Evolutionary conservation across 2,888 invertebrate genomes (phyloP).

Genomic region (Drosophila percnosoma): DNA sequence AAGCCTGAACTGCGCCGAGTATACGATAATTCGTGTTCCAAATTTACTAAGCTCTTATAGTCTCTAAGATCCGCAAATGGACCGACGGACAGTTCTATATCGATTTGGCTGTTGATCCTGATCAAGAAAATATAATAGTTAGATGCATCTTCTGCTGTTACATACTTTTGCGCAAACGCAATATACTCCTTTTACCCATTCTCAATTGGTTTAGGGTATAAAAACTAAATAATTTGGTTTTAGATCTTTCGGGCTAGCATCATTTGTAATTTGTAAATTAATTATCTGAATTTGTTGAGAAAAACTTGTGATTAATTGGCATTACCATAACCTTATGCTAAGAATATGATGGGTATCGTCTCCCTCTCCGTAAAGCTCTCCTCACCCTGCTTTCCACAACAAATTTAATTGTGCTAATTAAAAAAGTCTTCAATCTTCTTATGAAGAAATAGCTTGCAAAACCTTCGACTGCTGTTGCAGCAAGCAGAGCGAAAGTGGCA

Average conservation of each 20-base stretch:
- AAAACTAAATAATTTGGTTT: background rate
- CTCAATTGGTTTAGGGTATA: background rate
- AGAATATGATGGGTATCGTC: background rate
- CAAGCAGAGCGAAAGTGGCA: constrained; percentile 2
- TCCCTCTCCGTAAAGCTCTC: background rate
- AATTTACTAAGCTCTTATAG: background rate
- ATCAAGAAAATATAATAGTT: background rate
- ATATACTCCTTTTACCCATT: too few relatives aligned
- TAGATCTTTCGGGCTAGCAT: too few relatives aligned
- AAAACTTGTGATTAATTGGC: background rate
- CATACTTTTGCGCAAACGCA: background rate
- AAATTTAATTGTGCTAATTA: constrained; percentile 4
- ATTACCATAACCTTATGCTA: background rate
- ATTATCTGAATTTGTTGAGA: background rate
- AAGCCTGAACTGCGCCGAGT: background rate
- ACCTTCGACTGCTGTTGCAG: constrained; percentile 1
- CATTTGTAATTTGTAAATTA: background rate
- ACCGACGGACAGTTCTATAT: background rate
- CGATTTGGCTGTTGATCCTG: background rate
- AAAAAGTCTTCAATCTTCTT: constrained; percentile 11
- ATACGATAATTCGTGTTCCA: background rate
- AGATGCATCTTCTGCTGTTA: background rate
- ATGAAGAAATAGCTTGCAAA: background rate
- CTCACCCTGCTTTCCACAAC: background rate
- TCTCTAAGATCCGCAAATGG: background rate